phyloP scores from a whole-genome alignment of 2,113 vertebrate species.

The Neogale vison region DNA sequence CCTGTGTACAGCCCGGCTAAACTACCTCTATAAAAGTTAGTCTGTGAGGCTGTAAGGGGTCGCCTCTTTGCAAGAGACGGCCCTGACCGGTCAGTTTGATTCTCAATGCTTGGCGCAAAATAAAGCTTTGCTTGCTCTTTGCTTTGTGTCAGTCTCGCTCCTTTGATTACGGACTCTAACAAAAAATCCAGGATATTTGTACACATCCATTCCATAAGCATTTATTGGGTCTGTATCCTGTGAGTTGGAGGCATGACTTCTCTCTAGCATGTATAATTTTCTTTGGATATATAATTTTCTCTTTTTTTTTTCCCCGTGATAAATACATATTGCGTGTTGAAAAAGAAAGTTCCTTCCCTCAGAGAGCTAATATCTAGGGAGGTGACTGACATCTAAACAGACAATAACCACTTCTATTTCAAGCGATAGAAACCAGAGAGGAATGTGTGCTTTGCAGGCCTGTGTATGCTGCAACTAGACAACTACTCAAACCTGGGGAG shows the following conservation, averaged over 20 bases:
- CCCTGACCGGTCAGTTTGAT: too few relatives aligned
- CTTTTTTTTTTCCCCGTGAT: too few relatives aligned
- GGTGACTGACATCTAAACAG: not conserved
- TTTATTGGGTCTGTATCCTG: not conserved
- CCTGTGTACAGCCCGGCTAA: too few relatives aligned
- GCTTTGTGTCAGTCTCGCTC: too few relatives aligned
- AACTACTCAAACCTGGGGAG: not conserved
- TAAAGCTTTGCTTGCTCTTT: too few relatives aligned
- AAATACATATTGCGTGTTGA: not conserved
- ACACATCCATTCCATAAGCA: not conserved
- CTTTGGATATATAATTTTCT: not conserved
- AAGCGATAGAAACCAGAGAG: conserved; percentile 1
- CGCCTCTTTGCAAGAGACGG: too few relatives aligned
- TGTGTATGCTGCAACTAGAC: not conserved
- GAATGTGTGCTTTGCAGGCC: not conserved
- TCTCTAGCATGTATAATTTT: not conserved
- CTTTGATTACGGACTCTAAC: too few relatives aligned
- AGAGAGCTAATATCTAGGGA: not conserved
- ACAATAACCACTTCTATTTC: conserved; percentile 30
- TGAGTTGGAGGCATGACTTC: not conserved
- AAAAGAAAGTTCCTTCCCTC: not conserved
- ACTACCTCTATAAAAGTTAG: too few relatives aligned
- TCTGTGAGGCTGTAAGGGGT: too few relatives aligned
- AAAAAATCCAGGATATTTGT: not conserved
- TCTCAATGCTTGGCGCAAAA: too few relatives aligned